These are phyloP conservation scores for Odocoileus hemionus DNA, from an alignment of 2,113 vertebrate genomes.

Conservation along the genomic window DNA sequence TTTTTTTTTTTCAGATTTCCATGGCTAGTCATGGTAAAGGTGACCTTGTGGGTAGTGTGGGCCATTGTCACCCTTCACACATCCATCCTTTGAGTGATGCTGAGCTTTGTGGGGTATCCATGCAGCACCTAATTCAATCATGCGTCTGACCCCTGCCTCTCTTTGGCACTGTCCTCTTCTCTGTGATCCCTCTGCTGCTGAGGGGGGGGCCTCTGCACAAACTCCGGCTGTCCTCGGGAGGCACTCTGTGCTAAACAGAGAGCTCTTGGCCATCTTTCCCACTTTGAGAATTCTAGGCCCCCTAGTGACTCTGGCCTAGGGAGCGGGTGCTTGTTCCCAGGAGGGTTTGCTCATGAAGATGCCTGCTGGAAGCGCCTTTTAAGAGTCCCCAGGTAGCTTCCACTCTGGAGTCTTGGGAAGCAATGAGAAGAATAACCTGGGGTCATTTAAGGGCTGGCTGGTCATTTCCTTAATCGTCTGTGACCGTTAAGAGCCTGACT, in stretches of 20 bases:
- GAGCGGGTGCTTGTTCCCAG: not conserved
- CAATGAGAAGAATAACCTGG: not conserved
- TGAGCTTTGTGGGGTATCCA: slow-evolving; percentile 88
- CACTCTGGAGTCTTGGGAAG: not conserved
- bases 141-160: slow-evolving; percentile 73
- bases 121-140: slow-evolving; percentile 87
- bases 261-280: not conserved
- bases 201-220: slow-evolving; percentile 32
- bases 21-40: slow-evolving; percentile 88
- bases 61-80: slow-evolving; percentile 85
- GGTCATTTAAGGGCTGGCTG: slow-evolving; percentile 46
- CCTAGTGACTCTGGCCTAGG: not conserved
- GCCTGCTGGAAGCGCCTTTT: not conserved
- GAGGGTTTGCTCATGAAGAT: not conserved
- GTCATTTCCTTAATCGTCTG: slow-evolving; percentile 46
- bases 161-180: slow-evolving; percentile 62
- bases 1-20: slow-evolving; percentile 79
- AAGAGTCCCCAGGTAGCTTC: not conserved
- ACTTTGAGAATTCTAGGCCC: not conserved
- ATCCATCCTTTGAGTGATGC: slow-evolving; percentile 86
- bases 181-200: not conserved
- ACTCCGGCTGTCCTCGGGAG: not conserved
- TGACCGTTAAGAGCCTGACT: not conserved
- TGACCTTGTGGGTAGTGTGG: slow-evolving; percentile 81
- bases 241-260: not conserved